Percentiles rank a stretch among this genome's conserved stretches.
Conservation (phyloP, 1,140 invertebrate genomes). For the Leucophenga varia region DNA sequence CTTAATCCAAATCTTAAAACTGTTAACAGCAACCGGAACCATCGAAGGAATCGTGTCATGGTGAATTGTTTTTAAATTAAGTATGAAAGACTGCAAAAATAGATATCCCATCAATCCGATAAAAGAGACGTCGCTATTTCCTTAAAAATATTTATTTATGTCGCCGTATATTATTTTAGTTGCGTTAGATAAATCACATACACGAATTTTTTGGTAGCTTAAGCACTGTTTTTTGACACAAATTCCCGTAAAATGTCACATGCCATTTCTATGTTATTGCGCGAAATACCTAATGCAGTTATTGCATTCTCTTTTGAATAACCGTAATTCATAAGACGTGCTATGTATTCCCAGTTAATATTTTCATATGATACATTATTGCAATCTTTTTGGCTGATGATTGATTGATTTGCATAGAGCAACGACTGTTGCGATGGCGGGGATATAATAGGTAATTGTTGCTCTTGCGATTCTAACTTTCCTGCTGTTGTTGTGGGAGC, state of each 20-base stretch:
- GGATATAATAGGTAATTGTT: conserved; percentile 3
- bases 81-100: too few species aligned
- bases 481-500: conserved; percentile 9
- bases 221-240: conserved; percentile 58
- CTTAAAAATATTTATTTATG: too few species aligned
- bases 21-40: too few species aligned
- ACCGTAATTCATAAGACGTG: conserved; percentile 81
- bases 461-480: conserved; percentile 19
- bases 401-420: conserved; percentile 55
- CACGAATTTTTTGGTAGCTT: conserved; percentile 18
- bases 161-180: too few species aligned
- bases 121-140: too few species aligned
- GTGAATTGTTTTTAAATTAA: too few species aligned
- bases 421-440: conserved; percentile 35
- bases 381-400: conserved; percentile 57
- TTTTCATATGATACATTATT: conserved; percentile 75
- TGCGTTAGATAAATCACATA: conserved; percentile 9
- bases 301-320: conserved; percentile 88
- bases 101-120: too few species aligned
- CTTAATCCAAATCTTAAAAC: too few species aligned
- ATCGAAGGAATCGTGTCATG: too few species aligned
- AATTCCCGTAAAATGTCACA: conserved; percentile 94
- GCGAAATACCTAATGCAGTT: conserved; percentile 83
- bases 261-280: conserved; percentile 92
- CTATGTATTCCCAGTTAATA: conserved; percentile 88